Evolutionary conservation across 2,113 vertebrate genomes (phyloP), one percentile per base, ranked within the genome.

Genomic region (Lepus europaeus): DNA sequence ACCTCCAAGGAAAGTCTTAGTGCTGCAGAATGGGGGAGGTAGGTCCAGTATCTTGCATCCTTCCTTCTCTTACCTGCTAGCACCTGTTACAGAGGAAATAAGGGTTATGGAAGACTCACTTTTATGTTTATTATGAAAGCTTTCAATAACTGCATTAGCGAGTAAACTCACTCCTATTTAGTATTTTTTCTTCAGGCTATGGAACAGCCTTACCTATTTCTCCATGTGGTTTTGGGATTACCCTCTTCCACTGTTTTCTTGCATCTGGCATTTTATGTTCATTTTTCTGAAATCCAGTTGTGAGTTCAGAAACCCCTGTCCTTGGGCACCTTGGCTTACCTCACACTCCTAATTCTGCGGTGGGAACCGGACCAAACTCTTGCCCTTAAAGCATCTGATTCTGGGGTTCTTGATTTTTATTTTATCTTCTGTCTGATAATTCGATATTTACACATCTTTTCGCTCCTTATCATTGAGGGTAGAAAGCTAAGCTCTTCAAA

Each of bases 1-100:
- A 97, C 96, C 97, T 97, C 97, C 94, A 96, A 94, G 87, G 94
- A 89, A 95, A 97, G 89, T 94, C 91, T 96, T 20, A 81, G 90
- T 10, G 16, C 89, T 63, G 45, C 86, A 88, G 80, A 88, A 66
- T 13, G 25, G 14, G 36, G 27, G 64, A 64, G n/a, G 72, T 31
- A 16, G 45, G 23, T 22, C 56, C 14, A 2, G 51, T n/a, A 72
- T 33, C n/a, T 23, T 39, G 12, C 9, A 20, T 78, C 61, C 31
- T 36, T 86, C 20, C 64, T 76, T 53, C 53, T 81, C 3, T 82
- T 45, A 53, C 20, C 33, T 90, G 63, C 33, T 56, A 25, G 6
- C 39, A 33, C n/a, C 63, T 87, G 16, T 68, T 94, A 53, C 31
- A 83, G 39, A 76, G 53, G 27, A 95, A 94, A 45, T n/a, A 61